Conservation (phyloP, 1,140 invertebrate species). For the Contarinia nasturtii region DNA sequence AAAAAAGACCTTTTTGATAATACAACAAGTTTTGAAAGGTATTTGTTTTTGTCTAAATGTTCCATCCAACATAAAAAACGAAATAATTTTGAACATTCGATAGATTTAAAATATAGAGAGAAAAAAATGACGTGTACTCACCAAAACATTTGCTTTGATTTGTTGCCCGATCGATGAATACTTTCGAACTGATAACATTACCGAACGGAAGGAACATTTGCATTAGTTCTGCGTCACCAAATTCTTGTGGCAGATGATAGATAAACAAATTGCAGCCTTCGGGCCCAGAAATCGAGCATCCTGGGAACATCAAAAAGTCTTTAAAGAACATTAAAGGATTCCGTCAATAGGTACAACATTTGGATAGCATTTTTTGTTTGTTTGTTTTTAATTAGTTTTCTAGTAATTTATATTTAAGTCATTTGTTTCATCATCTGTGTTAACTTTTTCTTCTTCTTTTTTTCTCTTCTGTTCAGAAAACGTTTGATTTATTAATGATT, state of each 20-base stretch:
- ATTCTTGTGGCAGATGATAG: conserved; percentile 98
- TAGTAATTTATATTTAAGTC: background rate
- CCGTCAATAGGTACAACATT: conserved; percentile 2
- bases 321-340: conserved; percentile 12
- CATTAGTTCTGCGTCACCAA: conserved; percentile 94
- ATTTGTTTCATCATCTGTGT: background rate
- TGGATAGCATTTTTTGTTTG: too few species aligned
- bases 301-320: conserved; percentile 54
- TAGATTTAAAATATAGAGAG: too few species aligned
- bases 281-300: conserved; percentile 86
- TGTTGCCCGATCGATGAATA: conserved; percentile 97
- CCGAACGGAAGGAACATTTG: conserved; percentile 99
- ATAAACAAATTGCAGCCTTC: conserved; percentile 99
- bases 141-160: conserved; percentile 99
- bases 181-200: conserved; percentile 98
- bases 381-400: background rate
- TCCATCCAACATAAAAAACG: too few species aligned
- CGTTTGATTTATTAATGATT: too few species aligned
- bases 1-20: too few species aligned
- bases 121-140: conserved; percentile 32
- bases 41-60: too few species aligned
- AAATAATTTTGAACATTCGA: too few species aligned
- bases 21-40: too few species aligned
- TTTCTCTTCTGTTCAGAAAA: too few species aligned
- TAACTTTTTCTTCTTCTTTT: too few species aligned